Evolutionary conservation across 2,888 invertebrate species (phyloP), one percentile per base, ranked within the genome.

Genomic region (Xestia ashworthii): DNA sequence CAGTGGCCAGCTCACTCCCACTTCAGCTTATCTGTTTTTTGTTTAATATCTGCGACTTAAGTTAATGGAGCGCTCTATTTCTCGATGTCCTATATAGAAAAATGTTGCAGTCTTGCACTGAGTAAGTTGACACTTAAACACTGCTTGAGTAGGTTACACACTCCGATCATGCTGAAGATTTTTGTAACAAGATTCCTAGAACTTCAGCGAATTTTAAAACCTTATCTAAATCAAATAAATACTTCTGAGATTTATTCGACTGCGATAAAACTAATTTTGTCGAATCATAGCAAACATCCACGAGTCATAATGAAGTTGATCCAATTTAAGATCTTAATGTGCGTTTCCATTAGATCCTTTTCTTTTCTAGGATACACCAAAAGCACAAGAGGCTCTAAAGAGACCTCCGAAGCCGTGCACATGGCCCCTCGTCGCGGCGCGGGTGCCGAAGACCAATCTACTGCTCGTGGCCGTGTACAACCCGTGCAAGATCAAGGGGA

Each of bases 361-460:
- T 50, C 3, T 65, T 73, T 87, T 82, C 6, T 88, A 96, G 96
- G 92, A 93, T 48, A 93, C 91, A 1, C 87, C 88, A 19, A 91
- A 91, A 76, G 90, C 95, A 0, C 87, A 91, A 82, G 93, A 92
- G 58, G 90, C 91, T 16, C 83, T 96, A 19, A 91, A 90, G 3
- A 89, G 90, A 41, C 86, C 92, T 0, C 91, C 93, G 0, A 87
- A 88, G 12, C 89, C 90, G 3, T 96, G 96, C 89, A 89, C 89
- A 50, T 95, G 96, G 96, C 96, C 96, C 5, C 87, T 96, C 16
- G 93, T 92, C 4, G 96, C 93, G 5, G 93, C 95, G 6, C 87
- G 89, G 0, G 93, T 96, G 6, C 95, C 95, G 1, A 87, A 87
- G 46, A 96, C 96, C 50, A 96, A 96, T 84, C 90, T 96, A 48